These are phyloP conservation scores for Sympetrum striolatum DNA, from an alignment of 2,888 invertebrate species.

Conservation along the genomic window DNA sequence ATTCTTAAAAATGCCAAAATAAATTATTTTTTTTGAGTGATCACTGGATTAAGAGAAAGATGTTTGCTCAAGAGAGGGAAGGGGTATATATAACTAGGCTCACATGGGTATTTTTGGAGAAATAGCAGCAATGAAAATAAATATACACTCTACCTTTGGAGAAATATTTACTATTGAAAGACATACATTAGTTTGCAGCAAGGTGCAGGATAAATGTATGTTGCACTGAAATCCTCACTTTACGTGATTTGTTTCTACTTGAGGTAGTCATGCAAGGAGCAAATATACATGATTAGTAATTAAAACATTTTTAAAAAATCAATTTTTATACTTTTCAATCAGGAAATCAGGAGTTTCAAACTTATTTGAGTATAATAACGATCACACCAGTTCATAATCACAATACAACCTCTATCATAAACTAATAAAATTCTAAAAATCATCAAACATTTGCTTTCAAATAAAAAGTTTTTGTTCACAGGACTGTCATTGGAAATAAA, in stretches of 20 bases:
- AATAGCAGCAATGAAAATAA: slow-evolving; percentile 33
- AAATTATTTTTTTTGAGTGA: not conserved
- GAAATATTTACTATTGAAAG: slow-evolving; percentile 42
- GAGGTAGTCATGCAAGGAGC: slow-evolving; percentile 44
- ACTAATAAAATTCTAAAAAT: slow-evolving; percentile 35
- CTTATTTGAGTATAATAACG: slow-evolving; percentile 36
- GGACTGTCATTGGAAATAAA: not conserved
- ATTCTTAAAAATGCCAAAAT: not conserved
- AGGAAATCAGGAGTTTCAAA: slow-evolving; percentile 40
- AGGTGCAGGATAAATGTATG: slow-evolving; percentile 41
- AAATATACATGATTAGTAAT: slow-evolving; percentile 39
- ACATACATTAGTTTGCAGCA: slow-evolving; percentile 40
- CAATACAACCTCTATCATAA: slow-evolving; percentile 29
- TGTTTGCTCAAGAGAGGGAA: not conserved
- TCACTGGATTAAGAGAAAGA: not conserved
- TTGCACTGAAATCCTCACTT: slow-evolving; percentile 41
- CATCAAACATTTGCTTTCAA: not conserved
- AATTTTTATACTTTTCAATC: slow-evolving; percentile 38
- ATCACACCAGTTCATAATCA: slow-evolving; percentile 39
- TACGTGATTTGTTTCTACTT: slow-evolving; percentile 37
- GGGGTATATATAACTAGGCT: slow-evolving; percentile 13
- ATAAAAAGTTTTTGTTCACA: slow-evolving; percentile 16
- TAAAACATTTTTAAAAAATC: slow-evolving; percentile 39
- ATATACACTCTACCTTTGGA: slow-evolving; percentile 43
- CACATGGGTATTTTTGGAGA: slow-evolving; percentile 33